Conservation (phyloP, 1,140 invertebrate genomes). For the Venturia canescens region DNA sequence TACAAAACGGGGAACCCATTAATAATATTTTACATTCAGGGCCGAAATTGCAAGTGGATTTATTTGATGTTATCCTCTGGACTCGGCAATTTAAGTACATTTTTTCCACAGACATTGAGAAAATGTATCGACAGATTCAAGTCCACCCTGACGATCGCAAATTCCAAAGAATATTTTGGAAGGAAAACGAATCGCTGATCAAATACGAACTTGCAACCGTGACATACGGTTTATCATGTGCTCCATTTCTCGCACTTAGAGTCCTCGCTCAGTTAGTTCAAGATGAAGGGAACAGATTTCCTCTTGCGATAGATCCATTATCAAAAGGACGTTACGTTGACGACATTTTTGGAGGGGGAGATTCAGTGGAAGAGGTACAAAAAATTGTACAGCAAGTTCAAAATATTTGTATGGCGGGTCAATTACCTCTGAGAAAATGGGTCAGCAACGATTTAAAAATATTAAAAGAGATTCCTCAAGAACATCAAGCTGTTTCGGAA, state of each 20-base stretch:
- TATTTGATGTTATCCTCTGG: neutral
- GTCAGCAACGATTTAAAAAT: constrained; percentile 57
- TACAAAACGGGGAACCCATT: neutral
- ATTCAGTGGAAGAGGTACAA: constrained; percentile 5
- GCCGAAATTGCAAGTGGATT: neutral
- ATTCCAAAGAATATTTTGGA: constrained; percentile 63
- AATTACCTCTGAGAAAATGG: constrained; percentile 61
- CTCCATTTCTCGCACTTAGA: constrained; percentile 19
- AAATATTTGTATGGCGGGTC: constrained; percentile 50
- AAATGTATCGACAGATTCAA: constrained; percentile 2
- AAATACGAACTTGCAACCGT: constrained; percentile 51
- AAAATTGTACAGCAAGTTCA: constrained; percentile 46
- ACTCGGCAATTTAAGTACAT: neutral
- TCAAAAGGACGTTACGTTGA: constrained; percentile 58
- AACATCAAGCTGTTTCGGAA: neutral
- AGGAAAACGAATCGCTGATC: constrained; percentile 51
- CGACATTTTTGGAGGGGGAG: constrained; percentile 55
- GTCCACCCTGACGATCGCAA: no score
- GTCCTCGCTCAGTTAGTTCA: constrained; percentile 59
- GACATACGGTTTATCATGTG: constrained; percentile 60
- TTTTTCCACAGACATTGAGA: constrained; percentile 1
- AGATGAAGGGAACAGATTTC: constrained; percentile 54
- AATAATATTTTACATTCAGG: neutral
- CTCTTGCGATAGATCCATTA: constrained; percentile 43
- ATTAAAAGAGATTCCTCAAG: neutral